Base-by-base conservation (phyloP, 1,140 invertebrate species). In the Aporrectodea caliginosa region DNA sequence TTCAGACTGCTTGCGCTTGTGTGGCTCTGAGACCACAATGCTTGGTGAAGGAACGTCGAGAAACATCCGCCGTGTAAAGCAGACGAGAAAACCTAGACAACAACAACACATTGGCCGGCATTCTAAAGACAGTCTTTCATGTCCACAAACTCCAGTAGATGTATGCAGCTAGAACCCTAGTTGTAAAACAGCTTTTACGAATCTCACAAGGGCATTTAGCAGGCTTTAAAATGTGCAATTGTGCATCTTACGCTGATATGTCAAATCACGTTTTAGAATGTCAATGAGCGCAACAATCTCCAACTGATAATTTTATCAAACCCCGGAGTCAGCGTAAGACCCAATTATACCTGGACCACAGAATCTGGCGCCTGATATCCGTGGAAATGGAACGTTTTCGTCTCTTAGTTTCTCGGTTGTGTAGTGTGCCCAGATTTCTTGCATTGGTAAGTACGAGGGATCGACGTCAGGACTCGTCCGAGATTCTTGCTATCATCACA, bases 341-440 rank as follows among this genome's bases (percentile, higher is more conserved):
- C 6, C 43, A 58, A 22, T 12, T 22, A 58, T 12, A 58, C 43
- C 43, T 58, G 43, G 43, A 22, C 43, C 93, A 88, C 94, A 96
- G 90, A 98, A 98, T 85, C 93, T 93, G 0, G 94, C 95, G 1
- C 95, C 95, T 22, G 94, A 97, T 0, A 95, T 98, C 77, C 95
- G 90, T 0, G 96, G 96, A 89, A 97, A 98, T 0, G 96, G 96
- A 81, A 98, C 94, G 83, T 93, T 94, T n/a, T 93, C 84, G 83
- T 90, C 90, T 74, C 77, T 30, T 33, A 78, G 43, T 22, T 58
- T 58, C 43, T 58, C 22, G 6, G 43, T 58, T 22, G 22, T 12
- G 43, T 12, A 58, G 6, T 6, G 43, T 22, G 43, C 6, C 43
- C 43, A 58, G 43, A 58, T 58, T 22, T 58, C 43, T 6, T 58